Evolutionary conservation across 2,113 vertebrate genomes (phyloP).

Genomic region (Willisornis vidua): DNA sequence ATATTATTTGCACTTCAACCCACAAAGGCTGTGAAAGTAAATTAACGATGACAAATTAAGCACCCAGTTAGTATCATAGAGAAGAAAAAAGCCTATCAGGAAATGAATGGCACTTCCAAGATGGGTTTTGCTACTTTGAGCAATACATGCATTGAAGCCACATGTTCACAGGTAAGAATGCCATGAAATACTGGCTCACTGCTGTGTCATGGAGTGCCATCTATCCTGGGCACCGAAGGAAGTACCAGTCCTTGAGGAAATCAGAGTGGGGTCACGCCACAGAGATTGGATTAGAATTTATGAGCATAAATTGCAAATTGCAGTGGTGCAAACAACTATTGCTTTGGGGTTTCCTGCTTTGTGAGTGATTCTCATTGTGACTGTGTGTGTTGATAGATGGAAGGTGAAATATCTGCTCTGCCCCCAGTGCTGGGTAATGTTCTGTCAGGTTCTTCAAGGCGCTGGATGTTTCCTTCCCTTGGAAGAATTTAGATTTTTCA

Average conservation of each 20-base stretch:
- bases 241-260: accelerated
- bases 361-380: accelerated
- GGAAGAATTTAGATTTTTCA: neutral
- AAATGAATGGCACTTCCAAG: neutral
- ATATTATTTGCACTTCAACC: neutral
- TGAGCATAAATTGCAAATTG: neutral
- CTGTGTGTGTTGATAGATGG: accelerated
- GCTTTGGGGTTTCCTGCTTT: neutral
- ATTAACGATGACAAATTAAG: neutral
- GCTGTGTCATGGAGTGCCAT: neutral
- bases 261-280: accelerated
- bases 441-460: neutral
- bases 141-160: neutral
- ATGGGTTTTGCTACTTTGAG: neutral
- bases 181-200: neutral
- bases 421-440: neutral
- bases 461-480: neutral
- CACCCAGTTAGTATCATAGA: neutral
- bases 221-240: neutral
- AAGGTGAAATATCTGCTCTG: neutral
- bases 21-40: neutral
- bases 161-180: neutral
- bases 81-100: neutral
- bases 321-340: neutral
- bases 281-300: neutral